Evolutionary conservation across 1,140 invertebrate genomes (phyloP).

Genomic region (Dendrolimus kikuchii): DNA sequence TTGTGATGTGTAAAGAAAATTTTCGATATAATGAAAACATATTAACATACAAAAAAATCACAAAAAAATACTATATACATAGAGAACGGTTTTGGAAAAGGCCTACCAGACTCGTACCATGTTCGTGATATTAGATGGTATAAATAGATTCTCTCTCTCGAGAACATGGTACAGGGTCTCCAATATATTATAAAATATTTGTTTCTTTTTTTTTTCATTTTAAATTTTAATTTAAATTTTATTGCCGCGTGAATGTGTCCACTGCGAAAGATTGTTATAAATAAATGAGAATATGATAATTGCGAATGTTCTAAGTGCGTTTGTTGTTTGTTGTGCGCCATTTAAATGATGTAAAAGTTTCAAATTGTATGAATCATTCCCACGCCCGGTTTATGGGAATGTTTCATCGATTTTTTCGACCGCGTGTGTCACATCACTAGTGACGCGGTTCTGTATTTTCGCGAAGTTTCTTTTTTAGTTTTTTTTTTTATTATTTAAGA

Average conservation of each 20-base stretch:
- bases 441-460: constrained; percentile 15
- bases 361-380: too few relatives aligned
- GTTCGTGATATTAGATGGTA: constrained; percentile 20
- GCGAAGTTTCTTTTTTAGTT: neutral
- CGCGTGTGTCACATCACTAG: constrained; percentile 14
- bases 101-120: constrained; percentile 39
- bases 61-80: constrained; percentile 34
- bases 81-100: constrained; percentile 26
- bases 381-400: neutral
- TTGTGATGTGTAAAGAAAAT: constrained; percentile 45
- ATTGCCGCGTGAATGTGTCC: constrained; percentile 41
- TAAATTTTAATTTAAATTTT: constrained; percentile 60
- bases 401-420: too few relatives aligned
- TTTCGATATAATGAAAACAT: constrained; percentile 17
- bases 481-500: neutral
- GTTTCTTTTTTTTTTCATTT: constrained; percentile 24
- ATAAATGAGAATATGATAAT: constrained; percentile 33
- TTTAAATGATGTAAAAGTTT: constrained; percentile 15
- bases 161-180: constrained; percentile 35
- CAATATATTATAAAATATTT: constrained; percentile 20
- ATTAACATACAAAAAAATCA: constrained; percentile 37
- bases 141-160: constrained; percentile 16
- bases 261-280: constrained; percentile 45
- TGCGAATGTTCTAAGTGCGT: constrained; percentile 47
- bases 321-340: constrained; percentile 59